Evolutionary conservation across 2,888 invertebrate genomes (phyloP).

Genomic region (Drosophila formosana): DNA sequence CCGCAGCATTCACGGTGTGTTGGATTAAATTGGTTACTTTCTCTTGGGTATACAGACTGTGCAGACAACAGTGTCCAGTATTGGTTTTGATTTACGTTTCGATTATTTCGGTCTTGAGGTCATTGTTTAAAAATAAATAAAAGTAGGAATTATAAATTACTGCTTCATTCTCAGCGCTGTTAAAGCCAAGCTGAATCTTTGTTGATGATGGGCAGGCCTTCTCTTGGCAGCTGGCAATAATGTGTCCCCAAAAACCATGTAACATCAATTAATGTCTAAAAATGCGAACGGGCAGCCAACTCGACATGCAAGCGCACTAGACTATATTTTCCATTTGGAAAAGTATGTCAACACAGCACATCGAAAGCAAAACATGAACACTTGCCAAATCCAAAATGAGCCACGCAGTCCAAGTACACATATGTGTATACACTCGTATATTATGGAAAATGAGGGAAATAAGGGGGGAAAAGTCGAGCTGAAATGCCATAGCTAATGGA

Average conservation of each 20-base stretch:
- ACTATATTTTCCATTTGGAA: constrained; percentile 78
- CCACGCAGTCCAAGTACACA: constrained; percentile 53
- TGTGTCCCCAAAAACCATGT: constrained; percentile 52
- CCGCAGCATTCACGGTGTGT: constrained; percentile 18
- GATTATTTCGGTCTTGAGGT: no score
- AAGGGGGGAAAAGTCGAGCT: constrained; percentile 58
- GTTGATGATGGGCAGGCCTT: constrained; percentile 21
- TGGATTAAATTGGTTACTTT: constrained; percentile 23
- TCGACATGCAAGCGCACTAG: constrained; percentile 67
- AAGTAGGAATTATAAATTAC: not conserved
- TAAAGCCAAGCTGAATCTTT: not conserved
- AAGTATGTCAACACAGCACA: constrained; percentile 76
- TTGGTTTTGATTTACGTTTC: no score
- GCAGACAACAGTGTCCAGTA: no score
- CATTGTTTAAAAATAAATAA: not conserved
- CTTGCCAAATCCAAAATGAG: constrained; percentile 19
- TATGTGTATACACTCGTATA: constrained; percentile 1
- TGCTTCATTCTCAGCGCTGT: not conserved
- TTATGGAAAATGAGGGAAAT: constrained; percentile 10
- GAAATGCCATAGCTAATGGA: constrained; percentile 78
- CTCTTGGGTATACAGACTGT: constrained; percentile 34
- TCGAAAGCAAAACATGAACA: constrained; percentile 68
- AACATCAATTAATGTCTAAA: constrained; percentile 73
- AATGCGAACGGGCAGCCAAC: constrained; percentile 38
- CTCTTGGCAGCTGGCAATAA: constrained; percentile 38